Evolutionary conservation across 2,888 invertebrate species (phyloP), one percentile per base, ranked within the genome.

Genomic region (Netelia melanura): DNA sequence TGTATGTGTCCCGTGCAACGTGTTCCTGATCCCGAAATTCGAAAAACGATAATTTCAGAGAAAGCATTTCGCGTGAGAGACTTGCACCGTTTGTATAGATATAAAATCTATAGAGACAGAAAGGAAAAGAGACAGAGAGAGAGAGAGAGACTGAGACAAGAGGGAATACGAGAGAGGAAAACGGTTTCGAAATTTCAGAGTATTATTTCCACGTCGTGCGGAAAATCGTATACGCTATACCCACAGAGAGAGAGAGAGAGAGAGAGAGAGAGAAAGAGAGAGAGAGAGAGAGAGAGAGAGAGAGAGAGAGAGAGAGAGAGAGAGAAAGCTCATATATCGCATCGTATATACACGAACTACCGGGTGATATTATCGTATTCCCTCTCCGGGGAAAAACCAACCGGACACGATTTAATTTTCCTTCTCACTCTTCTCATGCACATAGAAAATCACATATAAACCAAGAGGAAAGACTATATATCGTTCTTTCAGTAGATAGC

Each of bases 391-490:
- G 71, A 82, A 82, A 82, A 77, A 38, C 68, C 85, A 21, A 79
- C 78, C 71, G 70, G 79, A 82, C 79, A 67, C 79, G 82, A 85
- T 85, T 85, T 85, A 79, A 81, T 79, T 85, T 78, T 75, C 62
- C 58, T 56, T 75, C 38, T 11, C 81, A 44, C 67, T 43, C 10
- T 30, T 38, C 38, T 38, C 38, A 38, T 8, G 38, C 6, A 38
- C 38, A 38, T 38, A 38, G 38, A 38, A 38, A 38, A 64, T 54
- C 21, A 9, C 21, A 54, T 56, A 58, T 58, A 8, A 17, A 10
- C 65, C 38, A 17, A 52, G 52, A 70, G 68, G 10, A 68, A 44
- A 80, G 38, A 44, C 75, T 72, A 38, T 38, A 38, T 38, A 76
- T 68, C 64, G 23, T 56, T 81, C 71, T 23, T 58, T 76, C 56